Base-by-base conservation (phyloP, 2,797 vertebrate species). In the Pteronotus mesoamericanus region DNA sequence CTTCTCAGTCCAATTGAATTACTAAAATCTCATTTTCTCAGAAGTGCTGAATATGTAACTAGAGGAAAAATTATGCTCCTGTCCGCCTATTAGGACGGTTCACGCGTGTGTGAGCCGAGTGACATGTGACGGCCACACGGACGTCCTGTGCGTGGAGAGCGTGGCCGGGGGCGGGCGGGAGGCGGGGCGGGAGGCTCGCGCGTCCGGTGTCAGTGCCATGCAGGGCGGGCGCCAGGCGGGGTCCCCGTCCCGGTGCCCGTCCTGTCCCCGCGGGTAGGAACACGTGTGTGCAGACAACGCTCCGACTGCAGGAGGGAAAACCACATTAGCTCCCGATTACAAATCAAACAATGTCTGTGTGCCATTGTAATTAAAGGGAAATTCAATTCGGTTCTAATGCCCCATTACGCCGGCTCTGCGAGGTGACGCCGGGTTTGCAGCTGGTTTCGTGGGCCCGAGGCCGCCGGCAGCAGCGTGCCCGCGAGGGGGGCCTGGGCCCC, bases 11-110 rank as follows among this genome's bases (percentile, higher is more conserved):
- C 98, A 99, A 99, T 99, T 99, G 98, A 99, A 99, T 99, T 99
- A 99, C 99, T 99, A 99, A 99, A 99, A 99, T 99, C 99, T 99
- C 97, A 99, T 99, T 99, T 99, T 99, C 99, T 99, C 98, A 98
- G 99, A 99, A 99, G 99, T 99, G 99, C 99, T 99, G 99, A 99
- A 99, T 98, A 98, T 98, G 98, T 99, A 99, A 99, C 99, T 99
- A 99, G 99, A 98, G 97, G 98, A 97, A 98, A 98, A 98, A 98
- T 98, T 98, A 98, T 97, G 97, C 98, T 98, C 97, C 98, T 97
- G 97, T 97, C 98, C 98, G 98, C 98, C 98, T 99, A 97, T 99
- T 98, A 98, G 98, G 98, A 97, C 96, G 68, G 98, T 96, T 97
- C 97, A 91, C 71, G 98, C 98, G 74, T 2, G 6, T 95, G 94